Evolutionary conservation across 2,888 invertebrate genomes (phyloP), one percentile per base, ranked within the genome.

Genomic region (Adela reaumurella): DNA sequence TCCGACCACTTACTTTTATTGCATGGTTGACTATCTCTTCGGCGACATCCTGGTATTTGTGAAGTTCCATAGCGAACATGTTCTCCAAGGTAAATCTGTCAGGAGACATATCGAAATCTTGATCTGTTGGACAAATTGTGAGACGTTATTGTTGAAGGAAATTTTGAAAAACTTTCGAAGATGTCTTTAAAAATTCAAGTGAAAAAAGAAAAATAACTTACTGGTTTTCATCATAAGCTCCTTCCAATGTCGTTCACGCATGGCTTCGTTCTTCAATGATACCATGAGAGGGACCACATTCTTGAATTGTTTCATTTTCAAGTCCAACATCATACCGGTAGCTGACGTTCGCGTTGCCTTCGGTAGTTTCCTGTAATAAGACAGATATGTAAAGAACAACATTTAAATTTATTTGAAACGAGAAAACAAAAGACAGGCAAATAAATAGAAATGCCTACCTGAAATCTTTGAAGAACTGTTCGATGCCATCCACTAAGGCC

Each of bases 11-110:
- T 53, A 77, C 80, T 59, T 94, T 94, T 53, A 92, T 87, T 24
- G 96, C 95, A 63, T 89, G 89, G 55, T 87, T 92, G 19, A 96
- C 89, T 49, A 96, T 94, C 62, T 88, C 86, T 58, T 89, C 89
- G 35, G 94, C 94, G 3, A 90, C 88, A 0, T 93, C 92, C 68
- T 89, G 88, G 62, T 91, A 92, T 55, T 88, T 85, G 59, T 93
- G 91, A 51, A 95, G 70, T 60, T 96, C 90, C 95, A 96, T 95
- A 1, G 89, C 84, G 63, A 96, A 96, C 87, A 96, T 90, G 62
- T 94, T 93, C 51, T 92, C 92, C 52, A 96, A 72, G 0, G 94
- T 95, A 58, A 96, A 95, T n/a, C 89, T 83, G 17, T 92, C 89
- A 2, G 92, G 87, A 2, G 90, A 83, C 89, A 95, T 94, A 60